Conservation (phyloP, 2,113 vertebrate species). For the Tretioscincus oriximinensis region DNA sequence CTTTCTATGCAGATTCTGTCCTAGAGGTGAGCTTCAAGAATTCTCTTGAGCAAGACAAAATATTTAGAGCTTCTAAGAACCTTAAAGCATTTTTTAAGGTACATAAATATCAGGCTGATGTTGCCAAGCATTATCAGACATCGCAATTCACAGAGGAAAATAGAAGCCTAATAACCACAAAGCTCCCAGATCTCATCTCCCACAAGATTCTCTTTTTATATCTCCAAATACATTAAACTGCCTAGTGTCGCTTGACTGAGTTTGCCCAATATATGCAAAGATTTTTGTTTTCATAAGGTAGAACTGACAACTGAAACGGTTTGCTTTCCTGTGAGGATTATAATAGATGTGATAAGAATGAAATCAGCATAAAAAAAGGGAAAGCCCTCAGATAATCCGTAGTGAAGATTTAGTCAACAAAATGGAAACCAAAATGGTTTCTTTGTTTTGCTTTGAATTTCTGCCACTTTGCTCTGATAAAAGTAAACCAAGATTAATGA, state of each 20-base stretch:
- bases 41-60: background rate
- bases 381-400: background rate
- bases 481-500: slow-evolving; percentile 31
- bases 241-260: background rate
- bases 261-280: background rate
- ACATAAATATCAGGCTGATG: slow-evolving; percentile 8
- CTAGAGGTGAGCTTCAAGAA: background rate
- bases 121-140: background rate
- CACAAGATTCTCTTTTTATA: background rate
- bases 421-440: slow-evolving; percentile 14
- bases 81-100: background rate
- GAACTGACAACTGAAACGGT: background rate
- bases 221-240: slow-evolving; percentile 2
- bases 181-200: background rate
- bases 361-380: background rate
- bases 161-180: slow-evolving; percentile 2
- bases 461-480: slow-evolving; percentile 18
- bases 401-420: background rate
- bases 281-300: slow-evolving; percentile 1
- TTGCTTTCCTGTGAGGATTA: background rate
- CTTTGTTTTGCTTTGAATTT: slow-evolving; percentile 7
- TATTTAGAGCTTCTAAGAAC: background rate
- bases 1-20: background rate
- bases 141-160: background rate
- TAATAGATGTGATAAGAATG: background rate